Base-by-base conservation (phyloP, 2,888 invertebrate species). In the Stenchaetothrips biformis region DNA sequence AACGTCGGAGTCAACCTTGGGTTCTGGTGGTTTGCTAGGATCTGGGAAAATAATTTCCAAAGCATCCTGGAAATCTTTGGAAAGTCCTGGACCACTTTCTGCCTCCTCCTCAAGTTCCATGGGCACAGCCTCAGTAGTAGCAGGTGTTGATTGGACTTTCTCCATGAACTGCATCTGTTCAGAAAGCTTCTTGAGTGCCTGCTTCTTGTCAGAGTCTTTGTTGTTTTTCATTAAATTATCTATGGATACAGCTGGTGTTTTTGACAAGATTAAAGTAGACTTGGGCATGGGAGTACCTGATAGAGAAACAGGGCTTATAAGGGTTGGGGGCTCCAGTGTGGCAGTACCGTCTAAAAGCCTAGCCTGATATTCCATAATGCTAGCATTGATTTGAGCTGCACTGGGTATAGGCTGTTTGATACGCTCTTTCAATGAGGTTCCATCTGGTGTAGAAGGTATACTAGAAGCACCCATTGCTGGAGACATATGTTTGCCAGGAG, bases 31-130 rank as follows among this genome's bases (percentile, higher is more conserved):
- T 48, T 85, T 85, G 59, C 87, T 87, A 37, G 89, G 88, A 49
- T 89, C 89, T 0, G 92, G 92, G 86, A 92, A 92, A 80, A 92
- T 90, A 59, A 92, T 91, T 85, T 91, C 90, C 7, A 92, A 87
- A 0, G 92, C 92, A 80, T 92, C 91, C 82, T 92, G 91, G 84
- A 92, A 89, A 86, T 92, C 92, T 83, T 91, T 90, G 2, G 91
- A 91, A 0, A 92, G 86, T 37, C 84, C 83, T 21, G 81, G 81
- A 67, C 67, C 80, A 48, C 78, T 47, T 78, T 79, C 81, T 7
- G 79, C 79, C 16, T 79, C 80, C 53, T 48, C 79, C 7, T 48
- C 77, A 11, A 37, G 80, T 77, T 80, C 74, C 77, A 59, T 78
- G 49, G 21, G 48, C 37, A 80, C 67, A 25, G 67, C 67, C 1